Percentiles rank a stretch among this genome's conserved stretches.
These are phyloP conservation scores for Lordiphosa fenestrarum DNA, from an alignment of 2,888 invertebrate genomes.

Conservation along the genomic window DNA sequence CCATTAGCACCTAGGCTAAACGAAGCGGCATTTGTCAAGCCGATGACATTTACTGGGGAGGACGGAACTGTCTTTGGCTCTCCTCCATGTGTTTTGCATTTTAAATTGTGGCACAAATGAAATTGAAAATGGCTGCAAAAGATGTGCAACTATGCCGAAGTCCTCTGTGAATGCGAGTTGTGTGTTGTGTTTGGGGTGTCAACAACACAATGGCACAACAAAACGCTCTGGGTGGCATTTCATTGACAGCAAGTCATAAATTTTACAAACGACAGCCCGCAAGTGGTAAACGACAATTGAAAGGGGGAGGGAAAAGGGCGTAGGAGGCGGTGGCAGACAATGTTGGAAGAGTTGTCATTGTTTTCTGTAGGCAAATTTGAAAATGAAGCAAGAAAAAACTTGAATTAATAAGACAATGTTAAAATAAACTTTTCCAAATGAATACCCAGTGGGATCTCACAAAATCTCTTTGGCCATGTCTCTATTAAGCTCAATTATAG, in stretches of 20 bases:
- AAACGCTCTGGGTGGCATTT: slow-evolving; percentile 66
- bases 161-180: slow-evolving; percentile 37
- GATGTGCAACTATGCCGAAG: slow-evolving; percentile 62
- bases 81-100: slow-evolving; percentile 68
- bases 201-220: slow-evolving; percentile 47
- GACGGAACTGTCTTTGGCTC: neutral
- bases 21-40: slow-evolving; percentile 62
- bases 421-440: too few relatives aligned
- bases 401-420: too few relatives aligned
- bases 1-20: slow-evolving; percentile 67
- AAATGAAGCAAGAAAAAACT: slow-evolving; percentile 1
- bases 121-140: slow-evolving; percentile 68
- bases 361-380: slow-evolving; percentile 13
- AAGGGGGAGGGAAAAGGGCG: neutral
- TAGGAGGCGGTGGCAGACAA: neutral
- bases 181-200: slow-evolving; percentile 49
- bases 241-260: slow-evolving; percentile 70
- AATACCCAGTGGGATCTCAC: too few relatives aligned
- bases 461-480: too few relatives aligned
- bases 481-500: too few relatives aligned
- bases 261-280: slow-evolving; percentile 62
- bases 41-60: slow-evolving; percentile 3
- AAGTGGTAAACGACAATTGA: slow-evolving; percentile 47
- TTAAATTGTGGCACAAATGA: slow-evolving; percentile 71
- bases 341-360: neutral